Percentiles rank a stretch among this genome's conserved stretches.
Evolutionary conservation across 2,113 vertebrate species (phyloP).

Genomic region (Balaeniceps rex): DNA sequence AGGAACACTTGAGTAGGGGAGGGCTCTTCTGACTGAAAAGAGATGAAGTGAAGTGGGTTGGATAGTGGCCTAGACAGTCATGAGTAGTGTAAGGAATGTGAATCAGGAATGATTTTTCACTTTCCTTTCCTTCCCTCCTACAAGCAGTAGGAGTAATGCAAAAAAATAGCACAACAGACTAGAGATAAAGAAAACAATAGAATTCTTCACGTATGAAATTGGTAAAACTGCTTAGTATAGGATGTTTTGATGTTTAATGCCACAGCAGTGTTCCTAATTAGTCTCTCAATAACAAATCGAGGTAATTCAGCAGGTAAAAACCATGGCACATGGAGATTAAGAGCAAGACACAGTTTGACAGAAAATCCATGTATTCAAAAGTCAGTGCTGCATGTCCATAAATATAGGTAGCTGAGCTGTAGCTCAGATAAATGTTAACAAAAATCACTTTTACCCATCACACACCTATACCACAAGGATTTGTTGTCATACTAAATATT

Average conservation of each 20-base stretch:
- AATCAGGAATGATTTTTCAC: neutral
- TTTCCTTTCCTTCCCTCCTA: neutral
- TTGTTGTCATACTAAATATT: neutral
- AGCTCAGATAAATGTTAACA: neutral
- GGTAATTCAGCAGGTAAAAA: neutral
- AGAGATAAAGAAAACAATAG: neutral
- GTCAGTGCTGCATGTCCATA: neutral
- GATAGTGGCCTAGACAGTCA: neutral
- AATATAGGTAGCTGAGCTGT: neutral
- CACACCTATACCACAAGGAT: neutral
- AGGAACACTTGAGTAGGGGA: neutral
- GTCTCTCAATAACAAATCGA: neutral
- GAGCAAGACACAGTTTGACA: neutral
- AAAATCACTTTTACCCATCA: neutral
- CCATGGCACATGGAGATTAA: neutral
- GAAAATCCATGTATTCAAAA: neutral
- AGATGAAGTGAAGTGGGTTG: neutral
- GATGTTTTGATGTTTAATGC: neutral
- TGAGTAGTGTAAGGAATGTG: neutral
- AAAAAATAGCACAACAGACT: neutral
- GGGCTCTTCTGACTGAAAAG: neutral
- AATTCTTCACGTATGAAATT: neutral
- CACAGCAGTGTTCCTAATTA: neutral
- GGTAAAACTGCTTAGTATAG: neutral
- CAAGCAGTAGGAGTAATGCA: neutral